Evolutionary conservation across 2,797 vertebrate species (phyloP).

Genomic region (Diglossa cyanea): DNA sequence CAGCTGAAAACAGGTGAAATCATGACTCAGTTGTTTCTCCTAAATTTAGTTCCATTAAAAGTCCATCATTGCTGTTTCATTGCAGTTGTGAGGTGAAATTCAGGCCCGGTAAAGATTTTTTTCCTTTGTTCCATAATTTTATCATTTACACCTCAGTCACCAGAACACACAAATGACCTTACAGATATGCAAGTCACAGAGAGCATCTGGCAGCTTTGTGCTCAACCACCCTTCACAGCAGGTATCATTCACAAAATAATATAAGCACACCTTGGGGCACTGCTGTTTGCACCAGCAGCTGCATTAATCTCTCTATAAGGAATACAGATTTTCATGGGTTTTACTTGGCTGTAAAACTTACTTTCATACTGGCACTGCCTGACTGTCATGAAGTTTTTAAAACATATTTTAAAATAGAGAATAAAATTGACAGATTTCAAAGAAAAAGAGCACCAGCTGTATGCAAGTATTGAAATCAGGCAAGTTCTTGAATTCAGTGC

Average conservation of each 20-base stretch:
- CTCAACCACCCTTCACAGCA: not conserved
- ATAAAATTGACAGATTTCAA: not conserved
- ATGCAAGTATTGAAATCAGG: not conserved
- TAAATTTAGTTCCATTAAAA: not conserved
- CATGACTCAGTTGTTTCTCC: not conserved
- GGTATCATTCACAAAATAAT: not conserved
- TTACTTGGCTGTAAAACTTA: not conserved
- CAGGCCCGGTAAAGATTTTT: not conserved
- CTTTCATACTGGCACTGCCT: not conserved
- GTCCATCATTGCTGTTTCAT: not conserved
- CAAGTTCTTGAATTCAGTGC: not conserved
- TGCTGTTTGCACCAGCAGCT: not conserved
- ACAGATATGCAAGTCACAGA: conserved; percentile 15
- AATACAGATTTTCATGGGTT: not conserved
- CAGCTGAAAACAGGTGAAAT: not conserved
- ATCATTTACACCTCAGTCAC: not conserved
- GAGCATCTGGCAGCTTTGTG: conserved; percentile 31
- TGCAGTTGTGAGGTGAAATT: not conserved
- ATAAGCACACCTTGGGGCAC: conserved; percentile 2
- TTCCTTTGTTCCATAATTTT: not conserved
- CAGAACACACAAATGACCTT: not conserved
- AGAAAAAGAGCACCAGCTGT: not conserved
- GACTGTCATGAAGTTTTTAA: not conserved
- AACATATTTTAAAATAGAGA: not conserved
- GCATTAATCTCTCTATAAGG: not conserved